Base-by-base conservation (phyloP, 2,888 invertebrate species). In the Tenthredo distinguenda region DNA sequence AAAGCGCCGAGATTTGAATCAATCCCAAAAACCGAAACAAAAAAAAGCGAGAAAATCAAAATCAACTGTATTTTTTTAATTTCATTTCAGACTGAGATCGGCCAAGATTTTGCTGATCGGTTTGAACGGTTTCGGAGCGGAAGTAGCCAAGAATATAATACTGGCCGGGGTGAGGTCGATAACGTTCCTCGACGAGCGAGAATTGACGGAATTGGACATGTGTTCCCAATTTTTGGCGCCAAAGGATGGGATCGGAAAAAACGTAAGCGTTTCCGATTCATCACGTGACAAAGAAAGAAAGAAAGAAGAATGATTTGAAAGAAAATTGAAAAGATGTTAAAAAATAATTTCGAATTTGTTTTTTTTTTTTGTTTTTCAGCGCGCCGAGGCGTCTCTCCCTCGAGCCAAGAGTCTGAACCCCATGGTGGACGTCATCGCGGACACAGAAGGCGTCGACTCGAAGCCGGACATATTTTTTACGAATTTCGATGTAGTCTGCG, bases 131-230 rank as follows among this genome's bases (percentile, higher is more conserved):
- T 95, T 99, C 43, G 99, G 99, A 34, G 98, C 99, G 10, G 99
- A 99, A 95, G 96, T 98, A 68, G 98, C 98, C 0, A 99, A 99
- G 94, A 99, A 99, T 94, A 96, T 99, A 79, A 96, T 99, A 89
- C 94, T 99, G 40, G 96, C 98, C 37, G 99, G 99, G 77, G 97
- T 99, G 0, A 98, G 98, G 91, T 96, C 97, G 37, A 95, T 99
- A 0, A 97, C 97, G 85, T 94, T 99, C 85, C 94, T 98, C 89
- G 99, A 99, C 93, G 96, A 96, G 91, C 95, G 96, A 87, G 93
- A 95, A 85, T 95, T 97, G 0, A 96, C 96, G 58, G 95, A 96
- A 89, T 95, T 96, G 76, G 99, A 99, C 93, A 94, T 95, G 21
- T 95, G 96, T 88, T 96, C 97, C n/a, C 98, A 99, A 91, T 99